Conservation (phyloP, 2,888 invertebrate species). For the Melitaea athalia region DNA sequence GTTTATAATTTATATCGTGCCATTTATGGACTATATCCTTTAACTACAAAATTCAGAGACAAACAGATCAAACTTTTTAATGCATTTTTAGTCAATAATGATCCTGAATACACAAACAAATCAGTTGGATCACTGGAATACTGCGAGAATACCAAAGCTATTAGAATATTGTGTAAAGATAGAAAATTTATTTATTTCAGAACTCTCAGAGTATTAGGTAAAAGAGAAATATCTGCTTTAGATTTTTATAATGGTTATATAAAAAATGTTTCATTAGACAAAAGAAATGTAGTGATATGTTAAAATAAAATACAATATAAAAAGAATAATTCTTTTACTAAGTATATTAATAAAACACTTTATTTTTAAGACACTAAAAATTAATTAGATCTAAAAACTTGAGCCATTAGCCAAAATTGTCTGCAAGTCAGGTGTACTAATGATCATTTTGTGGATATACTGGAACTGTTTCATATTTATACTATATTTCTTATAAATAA, state of each 20-base stretch:
- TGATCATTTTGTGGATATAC: neutral
- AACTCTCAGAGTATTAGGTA: conserved; percentile 85
- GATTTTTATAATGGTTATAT: conserved; percentile 95
- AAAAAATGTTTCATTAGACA: conserved; percentile 75
- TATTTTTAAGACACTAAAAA: neutral
- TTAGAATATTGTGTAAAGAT: conserved; percentile 86
- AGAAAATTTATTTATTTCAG: conserved; percentile 84
- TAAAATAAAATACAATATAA: conserved; percentile 43
- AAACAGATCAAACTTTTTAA: conserved; percentile 84
- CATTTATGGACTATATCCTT: conserved; percentile 83
- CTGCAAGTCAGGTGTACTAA: neutral
- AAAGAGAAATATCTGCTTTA: conserved; percentile 87
- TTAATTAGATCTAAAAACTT: neutral
- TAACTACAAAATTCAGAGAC: conserved; percentile 84
- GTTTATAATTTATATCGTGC: conserved; percentile 89
- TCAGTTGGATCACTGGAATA: conserved; percentile 84
- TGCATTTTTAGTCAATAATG: conserved; percentile 63
- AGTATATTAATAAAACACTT: conserved; percentile 9
- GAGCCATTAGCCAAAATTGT: neutral
- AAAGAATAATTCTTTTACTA: conserved; percentile 25
- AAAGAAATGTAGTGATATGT: conserved; percentile 61
- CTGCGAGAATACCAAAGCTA: conserved; percentile 78
- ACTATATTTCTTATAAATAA: neutral
- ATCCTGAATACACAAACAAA: conserved; percentile 47
- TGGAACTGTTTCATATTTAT: neutral